These are phyloP conservation scores for Nerophis ophidion DNA, from an alignment of 2,113 vertebrate species.

Conservation along the genomic window DNA sequence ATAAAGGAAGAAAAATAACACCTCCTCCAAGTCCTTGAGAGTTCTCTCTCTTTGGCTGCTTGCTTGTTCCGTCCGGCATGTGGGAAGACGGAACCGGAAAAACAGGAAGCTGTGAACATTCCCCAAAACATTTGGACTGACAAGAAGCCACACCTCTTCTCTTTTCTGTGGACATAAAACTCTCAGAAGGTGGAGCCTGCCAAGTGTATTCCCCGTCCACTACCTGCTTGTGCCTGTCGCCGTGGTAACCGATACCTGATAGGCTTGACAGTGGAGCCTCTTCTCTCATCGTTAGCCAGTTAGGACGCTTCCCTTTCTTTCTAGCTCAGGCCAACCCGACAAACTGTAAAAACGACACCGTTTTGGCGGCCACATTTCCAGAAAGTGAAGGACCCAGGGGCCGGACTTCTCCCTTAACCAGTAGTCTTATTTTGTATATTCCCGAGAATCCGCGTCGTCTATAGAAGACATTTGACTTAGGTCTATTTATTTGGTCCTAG, in stretches of 20 bases:
- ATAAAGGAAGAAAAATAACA: neutral
- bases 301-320: neutral
- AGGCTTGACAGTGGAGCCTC: slow-evolving; percentile 14
- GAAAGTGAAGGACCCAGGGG: no score
- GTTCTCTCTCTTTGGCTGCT: slow-evolving; percentile 25
- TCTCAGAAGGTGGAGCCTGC: slow-evolving; percentile 42
- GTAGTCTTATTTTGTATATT: no score
- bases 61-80: slow-evolving; percentile 35
- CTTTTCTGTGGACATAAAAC: slow-evolving; percentile 41
- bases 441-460: no score
- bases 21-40: slow-evolving; percentile 26
- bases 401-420: no score
- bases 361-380: no score
- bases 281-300: slow-evolving; percentile 10
- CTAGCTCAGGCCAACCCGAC: neutral
- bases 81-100: slow-evolving; percentile 57
- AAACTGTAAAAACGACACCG: no score
- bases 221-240: slow-evolving; percentile 41
- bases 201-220: slow-evolving; percentile 31
- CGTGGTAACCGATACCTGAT: slow-evolving; percentile 49
- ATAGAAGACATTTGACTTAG: no score
- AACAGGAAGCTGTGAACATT: slow-evolving; percentile 65
- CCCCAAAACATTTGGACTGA: slow-evolving; percentile 60
- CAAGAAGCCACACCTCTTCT: slow-evolving; percentile 53
- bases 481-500: no score